phyloP scores from a whole-genome alignment of 2,113 vertebrate species.

The Thalassarche chlororhynchos region DNA sequence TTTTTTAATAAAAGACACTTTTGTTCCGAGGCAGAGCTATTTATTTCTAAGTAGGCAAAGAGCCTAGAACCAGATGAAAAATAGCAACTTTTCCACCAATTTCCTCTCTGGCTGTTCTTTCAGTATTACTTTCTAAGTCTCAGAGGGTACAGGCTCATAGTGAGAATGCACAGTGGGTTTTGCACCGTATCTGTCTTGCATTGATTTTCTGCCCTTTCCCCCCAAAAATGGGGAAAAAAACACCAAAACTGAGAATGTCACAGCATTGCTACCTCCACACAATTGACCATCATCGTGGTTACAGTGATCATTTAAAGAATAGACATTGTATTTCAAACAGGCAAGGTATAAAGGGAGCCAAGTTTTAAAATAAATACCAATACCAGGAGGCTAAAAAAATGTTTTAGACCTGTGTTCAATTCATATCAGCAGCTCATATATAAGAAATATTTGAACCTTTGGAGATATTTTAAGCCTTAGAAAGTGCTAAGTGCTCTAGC shows the following conservation, averaged over 20 bases:
- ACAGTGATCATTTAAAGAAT: neutral
- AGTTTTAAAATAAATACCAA: neutral
- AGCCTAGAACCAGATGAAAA: conserved; percentile 3
- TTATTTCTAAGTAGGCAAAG: conserved; percentile 11
- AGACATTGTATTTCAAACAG: neutral
- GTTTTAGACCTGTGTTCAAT: neutral
- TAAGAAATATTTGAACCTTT: neutral
- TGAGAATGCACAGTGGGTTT: neutral
- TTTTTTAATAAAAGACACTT: neutral
- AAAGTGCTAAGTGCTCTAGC: neutral
- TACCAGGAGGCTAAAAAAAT: neutral
- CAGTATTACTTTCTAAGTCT: conserved; percentile 20
- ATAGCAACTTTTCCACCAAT: neutral
- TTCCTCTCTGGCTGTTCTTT: neutral
- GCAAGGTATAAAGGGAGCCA: neutral
- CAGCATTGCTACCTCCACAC: neutral
- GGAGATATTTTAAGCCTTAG: neutral
- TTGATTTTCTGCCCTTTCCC: conserved; percentile 40
- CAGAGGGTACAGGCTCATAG: neutral
- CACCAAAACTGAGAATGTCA: neutral
- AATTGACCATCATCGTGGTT: neutral
- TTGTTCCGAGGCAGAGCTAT: neutral
- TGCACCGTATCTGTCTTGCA: neutral
- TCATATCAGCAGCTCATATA: neutral
- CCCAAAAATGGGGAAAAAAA: neutral